phyloP scores from a whole-genome alignment of 2,888 invertebrate species.

The Lottia gigantea region DNA sequence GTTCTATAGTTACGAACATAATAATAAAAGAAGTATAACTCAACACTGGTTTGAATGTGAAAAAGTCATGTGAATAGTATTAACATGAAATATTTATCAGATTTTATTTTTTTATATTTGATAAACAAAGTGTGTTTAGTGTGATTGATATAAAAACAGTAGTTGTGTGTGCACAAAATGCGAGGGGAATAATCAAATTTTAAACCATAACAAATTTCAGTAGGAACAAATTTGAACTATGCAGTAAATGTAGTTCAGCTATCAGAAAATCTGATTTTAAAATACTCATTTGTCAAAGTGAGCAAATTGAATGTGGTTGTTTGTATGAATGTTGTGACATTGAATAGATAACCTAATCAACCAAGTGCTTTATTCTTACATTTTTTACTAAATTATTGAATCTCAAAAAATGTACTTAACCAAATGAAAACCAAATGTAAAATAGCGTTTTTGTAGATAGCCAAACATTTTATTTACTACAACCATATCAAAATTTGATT shows the following conservation, averaged over 20 bases:
- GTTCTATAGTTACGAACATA: too few species aligned
- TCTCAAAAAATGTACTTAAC: slow-evolving; percentile 3
- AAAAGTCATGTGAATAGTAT: slow-evolving; percentile 1
- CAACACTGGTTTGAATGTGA: neutral
- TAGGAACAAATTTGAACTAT: neutral
- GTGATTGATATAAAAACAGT: too few species aligned
- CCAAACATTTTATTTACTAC: neutral
- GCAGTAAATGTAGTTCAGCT: neutral
- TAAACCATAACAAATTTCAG: neutral
- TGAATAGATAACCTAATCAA: neutral
- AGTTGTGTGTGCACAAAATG: slow-evolving; percentile 7
- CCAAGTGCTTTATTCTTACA: slow-evolving; percentile 1
- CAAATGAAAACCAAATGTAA: neutral
- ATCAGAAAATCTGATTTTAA: neutral
- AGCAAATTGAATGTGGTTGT: neutral
- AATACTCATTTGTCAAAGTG: slow-evolving; percentile 2
- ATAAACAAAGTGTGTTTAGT: too few species aligned
- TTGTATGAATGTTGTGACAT: slow-evolving; percentile 6
- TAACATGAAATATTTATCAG: neutral
- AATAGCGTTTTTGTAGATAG: neutral
- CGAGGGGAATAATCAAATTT: slow-evolving; percentile 5
- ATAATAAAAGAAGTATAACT: too few species aligned
- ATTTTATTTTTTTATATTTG: neutral
- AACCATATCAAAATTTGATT: too few species aligned
- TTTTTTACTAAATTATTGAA: neutral